Evolutionary conservation across 2,797 vertebrate species (phyloP), one percentile per base, ranked within the genome.

Genomic region (Paratrypauchen microcephalus): DNA sequence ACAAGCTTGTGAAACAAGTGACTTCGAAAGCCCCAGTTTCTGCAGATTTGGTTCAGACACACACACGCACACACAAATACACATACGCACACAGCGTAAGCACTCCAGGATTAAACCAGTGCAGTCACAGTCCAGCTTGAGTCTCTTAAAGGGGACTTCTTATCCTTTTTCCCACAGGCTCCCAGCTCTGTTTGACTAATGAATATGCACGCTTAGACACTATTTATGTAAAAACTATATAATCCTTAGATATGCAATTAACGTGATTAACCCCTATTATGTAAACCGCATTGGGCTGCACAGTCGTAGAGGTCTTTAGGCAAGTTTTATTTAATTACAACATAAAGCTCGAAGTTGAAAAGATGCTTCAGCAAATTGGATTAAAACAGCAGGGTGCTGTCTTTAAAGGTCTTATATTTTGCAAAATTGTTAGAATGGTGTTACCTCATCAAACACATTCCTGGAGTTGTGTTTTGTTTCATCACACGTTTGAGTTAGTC

Each of bases 221-320:
- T 55, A 77, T 63, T 23, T 70, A 67, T 60, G 47, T n/a, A 2
- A 4, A 52, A 24, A 64, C 62, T 26, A 26, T 64, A 64, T 64
- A 64, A 64, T 64, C 62, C 62, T 48, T 47, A 26, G 41, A 64
- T 48, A 18, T 18, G 21, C 39, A 26, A 64, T 64, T 64, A 47
- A 48, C 61, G 9, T 47, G 23, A 64, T 47, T 64, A 64, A 47
- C 61, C 61, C 39, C 1, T 64, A 48, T 64, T 64, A 64, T 64
- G 62, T 48, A 64, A 28, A 64, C 41, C 62, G 12, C 62, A 47
- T 64, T 26, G 24, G 23, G 62, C 41, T 11, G 21, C 21, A 47
- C n/a, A 64, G 47, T 24, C 39, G 9, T 7, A 39, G 32, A 61
- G 62, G 23, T 47, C 41, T 64, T 28, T 26, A 41, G 36, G 62